Evolutionary conservation across 1,140 invertebrate species (phyloP), one percentile per base, ranked within the genome.

Genomic region (Cardiocondyla obscurior): DNA sequence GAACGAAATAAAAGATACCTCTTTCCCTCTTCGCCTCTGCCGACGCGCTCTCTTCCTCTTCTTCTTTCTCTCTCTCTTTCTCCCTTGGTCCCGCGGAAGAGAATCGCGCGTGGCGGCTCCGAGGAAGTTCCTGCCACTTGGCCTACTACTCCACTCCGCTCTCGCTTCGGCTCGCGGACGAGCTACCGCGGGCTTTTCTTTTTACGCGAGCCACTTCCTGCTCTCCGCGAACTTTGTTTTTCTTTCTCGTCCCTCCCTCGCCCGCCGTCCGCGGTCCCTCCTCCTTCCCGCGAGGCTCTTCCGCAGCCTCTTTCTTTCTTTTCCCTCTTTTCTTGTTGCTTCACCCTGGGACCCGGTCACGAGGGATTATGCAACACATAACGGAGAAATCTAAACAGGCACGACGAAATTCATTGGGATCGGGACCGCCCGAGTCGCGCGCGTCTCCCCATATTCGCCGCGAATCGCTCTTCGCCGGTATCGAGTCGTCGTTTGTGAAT

Each of bases 101-200:
- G 86, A 79, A 55, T 82, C 70, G 60, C 55, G 84, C 77, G 84
- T 73, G 51, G 51, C 60, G 81, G 79, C 84, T 79, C 62, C 12
- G 39, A 51, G 83, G 85, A 90, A 90, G 85, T 90, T 92, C 86
- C 91, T 92, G 92, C 91, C 91, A 92, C 90, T 92, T 93, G 92
- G 92, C 92, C 92, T 92, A 93, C 92, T 93, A 92, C 92, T 93
- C 92, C 90, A 92, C 89, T 92, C 88, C 84, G 76, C 86, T 83
- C 72, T 74, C 90, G n/a, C n/a, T 91, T 90, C 88, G 90, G 90
- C 87, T 91, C 86, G 84, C 85, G 88, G 82, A 85, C 88, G 83
- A 36, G 83, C 84, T 86, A 89, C 85, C 79, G 81, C 51, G 86
- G 86, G 90, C 89, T 91, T 92, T 92, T 90, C 90, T 92, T 91